These are phyloP conservation scores for Metalampra italica DNA, from an alignment of 2,888 invertebrate species.

Conservation along the genomic window DNA sequence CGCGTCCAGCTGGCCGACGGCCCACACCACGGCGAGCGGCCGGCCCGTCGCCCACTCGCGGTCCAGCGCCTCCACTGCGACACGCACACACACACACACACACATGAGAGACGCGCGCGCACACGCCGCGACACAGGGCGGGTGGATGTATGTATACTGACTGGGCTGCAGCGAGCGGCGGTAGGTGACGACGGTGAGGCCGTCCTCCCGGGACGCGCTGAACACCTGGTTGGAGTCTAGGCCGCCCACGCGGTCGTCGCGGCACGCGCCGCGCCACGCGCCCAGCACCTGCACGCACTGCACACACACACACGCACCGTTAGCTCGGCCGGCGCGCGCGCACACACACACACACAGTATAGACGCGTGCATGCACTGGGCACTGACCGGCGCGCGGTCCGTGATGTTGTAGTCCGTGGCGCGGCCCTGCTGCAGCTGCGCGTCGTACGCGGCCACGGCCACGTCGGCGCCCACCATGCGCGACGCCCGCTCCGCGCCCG, in stretches of 20 bases:
- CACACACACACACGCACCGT: conserved; percentile 1
- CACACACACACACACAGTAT: too few species aligned
- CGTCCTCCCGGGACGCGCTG: conserved; percentile 83
- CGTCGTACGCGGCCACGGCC: conserved; percentile 86
- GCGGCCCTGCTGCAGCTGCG: conserved; percentile 79
- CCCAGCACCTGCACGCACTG: conserved; percentile 92
- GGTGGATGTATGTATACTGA: conserved; percentile 36
- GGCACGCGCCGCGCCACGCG: conserved; percentile 91
- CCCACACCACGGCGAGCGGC: conserved; percentile 88
- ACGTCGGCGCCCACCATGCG: conserved; percentile 93
- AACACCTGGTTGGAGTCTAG: conserved; percentile 90
- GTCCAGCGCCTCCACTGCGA: conserved; percentile 86
- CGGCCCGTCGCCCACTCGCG: conserved; percentile 83
- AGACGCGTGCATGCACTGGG: too few species aligned
- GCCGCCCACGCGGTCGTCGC: conserved; percentile 89
- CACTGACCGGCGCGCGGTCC: conserved; percentile 86
- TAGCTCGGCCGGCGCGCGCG: not conserved
- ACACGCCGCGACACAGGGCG: too few species aligned
- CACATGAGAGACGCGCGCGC: not conserved
- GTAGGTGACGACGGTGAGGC: conserved; percentile 88
- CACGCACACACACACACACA: not conserved
- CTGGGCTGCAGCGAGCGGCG: conserved; percentile 86
- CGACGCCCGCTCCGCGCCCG: conserved; percentile 89
- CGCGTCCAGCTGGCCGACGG: conserved; percentile 87
- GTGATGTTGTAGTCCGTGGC: conserved; percentile 92